phyloP scores from a whole-genome alignment of 2,797 vertebrate species.

The Mormyrus hasselquistii region DNA sequence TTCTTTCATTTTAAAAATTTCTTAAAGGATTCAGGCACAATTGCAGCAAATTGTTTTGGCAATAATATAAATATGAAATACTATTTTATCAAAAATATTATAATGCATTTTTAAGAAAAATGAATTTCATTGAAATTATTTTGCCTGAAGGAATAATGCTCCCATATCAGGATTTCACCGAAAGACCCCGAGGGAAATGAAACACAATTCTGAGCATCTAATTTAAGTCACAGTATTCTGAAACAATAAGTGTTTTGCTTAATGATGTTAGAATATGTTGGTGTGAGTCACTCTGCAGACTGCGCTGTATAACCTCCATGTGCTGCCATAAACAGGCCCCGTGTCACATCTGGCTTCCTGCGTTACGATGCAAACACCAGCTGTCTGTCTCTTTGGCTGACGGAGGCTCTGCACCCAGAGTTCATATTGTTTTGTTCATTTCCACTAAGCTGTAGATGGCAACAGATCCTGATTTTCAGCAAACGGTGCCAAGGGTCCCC shows the following conservation, averaged over 20 bases:
- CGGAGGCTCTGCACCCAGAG: background rate
- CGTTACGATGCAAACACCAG: background rate
- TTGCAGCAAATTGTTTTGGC: background rate
- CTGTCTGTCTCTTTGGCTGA: background rate
- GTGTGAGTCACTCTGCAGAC: background rate
- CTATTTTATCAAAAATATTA: background rate
- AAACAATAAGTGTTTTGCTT: slow-evolving; percentile 9
- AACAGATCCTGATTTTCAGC: background rate
- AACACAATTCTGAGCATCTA: background rate
- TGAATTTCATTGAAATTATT: background rate
- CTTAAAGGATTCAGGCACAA: background rate
- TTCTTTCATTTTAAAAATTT: background rate
- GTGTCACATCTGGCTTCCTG: background rate
- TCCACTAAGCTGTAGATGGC: slow-evolving; percentile 17
- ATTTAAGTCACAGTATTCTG: background rate
- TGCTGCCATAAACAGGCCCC: background rate
- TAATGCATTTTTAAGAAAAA: background rate
- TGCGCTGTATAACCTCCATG: background rate
- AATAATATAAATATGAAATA: background rate
- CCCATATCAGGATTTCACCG: background rate
- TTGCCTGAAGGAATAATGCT: background rate
- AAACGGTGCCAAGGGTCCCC: background rate
- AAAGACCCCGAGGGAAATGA: background rate
- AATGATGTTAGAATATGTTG: background rate
- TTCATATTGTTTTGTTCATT: background rate